phyloP scores from a whole-genome alignment of 2,113 vertebrate species.

The Lagopus muta region DNA sequence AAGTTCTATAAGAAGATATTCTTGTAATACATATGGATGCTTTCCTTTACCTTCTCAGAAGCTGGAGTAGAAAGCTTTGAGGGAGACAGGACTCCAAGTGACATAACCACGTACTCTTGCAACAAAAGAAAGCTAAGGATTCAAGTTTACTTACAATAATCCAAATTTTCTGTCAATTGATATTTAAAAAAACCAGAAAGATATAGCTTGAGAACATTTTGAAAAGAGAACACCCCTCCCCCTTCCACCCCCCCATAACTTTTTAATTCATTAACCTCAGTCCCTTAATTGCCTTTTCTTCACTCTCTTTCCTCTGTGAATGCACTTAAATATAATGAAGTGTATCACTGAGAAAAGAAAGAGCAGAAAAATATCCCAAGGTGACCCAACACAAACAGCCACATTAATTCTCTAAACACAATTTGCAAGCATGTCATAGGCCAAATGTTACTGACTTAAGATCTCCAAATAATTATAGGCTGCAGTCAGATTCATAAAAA shows the following conservation, averaged over 20 bases:
- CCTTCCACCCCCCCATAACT: not conserved
- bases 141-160: not conserved
- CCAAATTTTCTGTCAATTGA: not conserved
- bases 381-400: not conserved
- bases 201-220: not conserved
- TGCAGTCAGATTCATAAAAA: not conserved
- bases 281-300: not conserved
- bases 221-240: not conserved
- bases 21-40: not conserved
- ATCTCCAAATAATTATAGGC: slow-evolving; percentile 11
- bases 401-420: not conserved
- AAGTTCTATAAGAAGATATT: not conserved
- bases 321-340: not conserved
- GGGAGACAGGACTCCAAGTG: not conserved
- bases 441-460: not conserved
- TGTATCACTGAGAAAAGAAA: not conserved
- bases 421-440: not conserved
- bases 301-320: not conserved
- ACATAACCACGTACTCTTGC: not conserved
- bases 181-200: not conserved
- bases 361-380: not conserved
- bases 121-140: not conserved
- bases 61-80: not conserved
- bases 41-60: not conserved
- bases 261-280: not conserved